Evolutionary conservation across 2,888 invertebrate genomes (phyloP), one percentile per base, ranked within the genome.

Genomic region (Tridacna crocea): DNA sequence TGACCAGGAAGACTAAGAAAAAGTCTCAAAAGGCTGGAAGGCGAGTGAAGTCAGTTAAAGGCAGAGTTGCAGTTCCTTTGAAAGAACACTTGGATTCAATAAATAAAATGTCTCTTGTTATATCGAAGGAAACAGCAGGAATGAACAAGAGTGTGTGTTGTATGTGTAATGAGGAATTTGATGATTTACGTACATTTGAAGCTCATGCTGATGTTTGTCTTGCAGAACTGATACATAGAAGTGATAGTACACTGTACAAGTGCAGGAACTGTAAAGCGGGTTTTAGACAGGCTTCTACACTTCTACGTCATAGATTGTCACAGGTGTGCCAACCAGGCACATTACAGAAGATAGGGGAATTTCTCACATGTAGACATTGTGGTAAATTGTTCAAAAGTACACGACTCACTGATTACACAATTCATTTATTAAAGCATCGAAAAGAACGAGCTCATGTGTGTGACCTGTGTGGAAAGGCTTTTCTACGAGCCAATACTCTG

Each of bases 391-490:
- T 61, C 22, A 1, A 22, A 22, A 22, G 61, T 24, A 13, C n/a
- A 13, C 61, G 61, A 13, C 61, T 61, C 22, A 61, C 72, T 15
- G 47, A 26, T 24, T 77, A 77, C 72, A 61, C 72, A 24, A 48
- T 61, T 19, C 81, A 81, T 58, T 24, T 81, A 6, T 24, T 63
- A 61, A 72, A 68, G 55, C 81, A 81, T n/a, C 55, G 24, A 11
- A 74, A 60, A 17, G 51, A 51, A 17, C 65, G 47, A 19, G 51
- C 66, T n/a, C 65, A 68, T 48, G 66, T 74, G 19, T 81, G 81
- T 73, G 58, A 61, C 48, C n/a, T 77, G 22, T 81, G 81, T 72
- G 72, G 63, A 15, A 81, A 81, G 27, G 26, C 19, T 4, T 81
- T 72, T 51, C 17, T 63, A 12, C 46, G 73, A n/a, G 51, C 51